Evolutionary conservation across 2,113 vertebrate genomes (phyloP).

Genomic region (Brachypteracias leptosomus): DNA sequence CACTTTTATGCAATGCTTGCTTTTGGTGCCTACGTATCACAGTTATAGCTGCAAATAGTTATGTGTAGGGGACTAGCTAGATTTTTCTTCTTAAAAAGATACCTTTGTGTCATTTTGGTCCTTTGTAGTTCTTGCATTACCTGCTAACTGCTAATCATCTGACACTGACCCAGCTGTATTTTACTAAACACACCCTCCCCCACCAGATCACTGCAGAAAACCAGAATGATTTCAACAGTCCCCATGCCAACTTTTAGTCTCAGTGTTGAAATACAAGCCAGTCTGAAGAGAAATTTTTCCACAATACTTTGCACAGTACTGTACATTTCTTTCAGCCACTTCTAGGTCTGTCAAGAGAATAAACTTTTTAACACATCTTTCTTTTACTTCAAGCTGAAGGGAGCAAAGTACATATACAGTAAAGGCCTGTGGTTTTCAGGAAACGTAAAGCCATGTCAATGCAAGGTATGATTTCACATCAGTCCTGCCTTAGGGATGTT

Average conservation of each 20-base stretch:
- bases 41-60: background rate
- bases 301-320: background rate
- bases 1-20: background rate
- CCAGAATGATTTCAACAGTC: background rate
- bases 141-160: constrained; percentile 8
- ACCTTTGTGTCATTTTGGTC: background rate
- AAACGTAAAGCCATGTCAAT: background rate
- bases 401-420: background rate
- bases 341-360: background rate
- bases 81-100: background rate
- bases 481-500: background rate
- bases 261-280: background rate
- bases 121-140: background rate
- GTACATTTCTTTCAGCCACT: background rate
- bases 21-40: background rate
- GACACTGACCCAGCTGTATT: constrained; percentile 7
- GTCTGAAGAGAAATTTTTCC: background rate
- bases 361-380: background rate
- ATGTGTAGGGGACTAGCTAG: background rate
- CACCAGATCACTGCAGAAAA: background rate
- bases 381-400: background rate
- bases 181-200: background rate
- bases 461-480: background rate
- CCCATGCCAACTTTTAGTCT: background rate
- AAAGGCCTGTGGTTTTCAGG: background rate